A percentile compares a stretch with the other conserved stretches of the same genome.
phyloP scores from a whole-genome alignment of 2,888 invertebrate species.

The Chaetoderma sp. region DNA sequence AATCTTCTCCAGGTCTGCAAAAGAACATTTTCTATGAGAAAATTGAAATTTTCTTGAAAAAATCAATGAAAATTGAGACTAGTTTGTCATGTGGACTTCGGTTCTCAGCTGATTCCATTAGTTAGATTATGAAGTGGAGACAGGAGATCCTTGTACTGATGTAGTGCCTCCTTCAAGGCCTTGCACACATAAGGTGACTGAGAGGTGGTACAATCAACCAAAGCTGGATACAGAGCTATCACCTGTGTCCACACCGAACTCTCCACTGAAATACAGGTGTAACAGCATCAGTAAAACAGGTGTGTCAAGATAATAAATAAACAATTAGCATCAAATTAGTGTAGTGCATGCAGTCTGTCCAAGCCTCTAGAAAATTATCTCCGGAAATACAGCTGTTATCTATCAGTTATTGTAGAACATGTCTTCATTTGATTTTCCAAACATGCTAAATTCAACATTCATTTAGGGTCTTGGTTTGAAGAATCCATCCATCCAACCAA shows the following conservation, averaged over 20 bases:
- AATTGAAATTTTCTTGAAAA: too few relatives aligned
- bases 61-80: too few relatives aligned
- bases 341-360: neutral
- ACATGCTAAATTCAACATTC: too few relatives aligned
- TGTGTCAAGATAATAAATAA: neutral
- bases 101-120: too few relatives aligned
- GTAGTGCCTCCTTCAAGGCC: slow-evolving; percentile 84
- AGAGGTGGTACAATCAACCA: slow-evolving; percentile 86
- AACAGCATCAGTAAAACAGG: neutral
- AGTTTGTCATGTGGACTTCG: too few relatives aligned
- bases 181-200: slow-evolving; percentile 84
- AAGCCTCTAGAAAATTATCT: neutral
- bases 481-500: too few relatives aligned
- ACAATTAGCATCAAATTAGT: neutral
- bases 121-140: too few relatives aligned
- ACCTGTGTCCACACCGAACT: slow-evolving; percentile 92
- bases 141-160: slow-evolving; percentile 78
- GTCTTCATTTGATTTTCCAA: too few relatives aligned
- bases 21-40: too few relatives aligned
- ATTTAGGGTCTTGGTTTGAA: too few relatives aligned
- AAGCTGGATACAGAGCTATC: slow-evolving; percentile 88
- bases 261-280: slow-evolving; percentile 83
- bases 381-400: neutral
- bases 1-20: too few relatives aligned
- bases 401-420: too few relatives aligned